A percentile compares a stretch with the other conserved stretches of the same genome.
Evolutionary conservation across 35 echinoderm and acorn worm species (phyloP).

Genomic region (Anneissia japonica): DNA sequence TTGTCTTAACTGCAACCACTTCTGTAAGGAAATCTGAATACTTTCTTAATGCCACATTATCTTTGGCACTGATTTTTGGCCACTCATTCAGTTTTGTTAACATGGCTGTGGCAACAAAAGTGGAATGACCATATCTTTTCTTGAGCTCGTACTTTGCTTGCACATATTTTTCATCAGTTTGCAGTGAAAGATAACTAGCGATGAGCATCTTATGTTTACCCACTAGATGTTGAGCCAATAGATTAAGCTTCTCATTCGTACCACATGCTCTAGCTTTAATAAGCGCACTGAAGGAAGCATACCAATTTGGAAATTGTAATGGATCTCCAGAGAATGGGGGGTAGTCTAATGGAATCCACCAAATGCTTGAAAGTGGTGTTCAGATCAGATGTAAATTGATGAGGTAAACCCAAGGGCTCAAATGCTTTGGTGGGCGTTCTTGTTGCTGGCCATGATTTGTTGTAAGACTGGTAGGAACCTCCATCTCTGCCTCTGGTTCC

Average conservation of each 20-base stretch:
- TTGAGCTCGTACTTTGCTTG: slow-evolving; percentile 39
- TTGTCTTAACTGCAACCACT: slow-evolving; percentile 29
- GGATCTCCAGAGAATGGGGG: not conserved
- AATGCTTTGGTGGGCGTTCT: no score
- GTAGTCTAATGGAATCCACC: not conserved
- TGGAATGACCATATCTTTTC: slow-evolving; percentile 55
- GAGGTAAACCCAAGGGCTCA: no score
- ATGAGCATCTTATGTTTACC: not conserved
- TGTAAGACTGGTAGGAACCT: no score
- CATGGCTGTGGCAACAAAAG: slow-evolving; percentile 49
- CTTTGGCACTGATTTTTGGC: slow-evolving; percentile 36
- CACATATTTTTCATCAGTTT: not conserved
- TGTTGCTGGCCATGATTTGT: no score
- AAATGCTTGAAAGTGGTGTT: not conserved
- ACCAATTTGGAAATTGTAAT: not conserved
- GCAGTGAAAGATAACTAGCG: not conserved
- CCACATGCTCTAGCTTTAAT: not conserved
- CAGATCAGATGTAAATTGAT: no score
- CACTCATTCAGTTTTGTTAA: slow-evolving; percentile 46
- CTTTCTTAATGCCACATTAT: slow-evolving; percentile 45
- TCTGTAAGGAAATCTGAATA: slow-evolving; percentile 50
- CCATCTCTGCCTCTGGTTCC: no score
- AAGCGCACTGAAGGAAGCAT: not conserved
- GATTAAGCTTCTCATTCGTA: not conserved
- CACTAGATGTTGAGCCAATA: not conserved